These are phyloP conservation scores for Salvator merianae DNA, from an alignment of 2,113 vertebrate genomes.

Conservation along the genomic window DNA sequence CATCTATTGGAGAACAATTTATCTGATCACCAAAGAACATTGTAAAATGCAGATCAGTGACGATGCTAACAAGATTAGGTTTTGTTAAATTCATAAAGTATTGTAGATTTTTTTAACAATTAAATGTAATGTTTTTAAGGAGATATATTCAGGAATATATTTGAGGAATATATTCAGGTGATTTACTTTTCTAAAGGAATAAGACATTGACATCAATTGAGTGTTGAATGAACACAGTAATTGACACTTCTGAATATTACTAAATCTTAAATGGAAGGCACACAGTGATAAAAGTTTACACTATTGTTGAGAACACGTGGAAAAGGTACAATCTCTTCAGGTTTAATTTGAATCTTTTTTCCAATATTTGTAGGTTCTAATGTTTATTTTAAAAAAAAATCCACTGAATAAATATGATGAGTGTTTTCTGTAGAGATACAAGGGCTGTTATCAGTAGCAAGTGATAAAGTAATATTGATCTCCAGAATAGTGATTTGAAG, in stretches of 20 bases:
- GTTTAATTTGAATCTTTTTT: not conserved
- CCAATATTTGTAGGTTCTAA: not conserved
- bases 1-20: conserved; percentile 56
- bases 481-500: too few relatives aligned
- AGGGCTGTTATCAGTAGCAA: conserved; percentile 21
- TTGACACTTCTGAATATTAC: not conserved
- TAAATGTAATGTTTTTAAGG: not conserved
- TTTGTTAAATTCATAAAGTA: not conserved
- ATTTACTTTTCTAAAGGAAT: not conserved
- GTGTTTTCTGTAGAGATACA: not conserved
- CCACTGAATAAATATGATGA: not conserved
- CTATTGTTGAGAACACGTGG: not conserved
- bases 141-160: not conserved
- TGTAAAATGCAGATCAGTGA: conserved; percentile 32
- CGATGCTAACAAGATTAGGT: conserved; percentile 27
- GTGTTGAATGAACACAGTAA: not conserved
- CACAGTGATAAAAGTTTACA: not conserved
- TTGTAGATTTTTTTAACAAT: not conserved
- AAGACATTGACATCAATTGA: not conserved
- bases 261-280: not conserved
- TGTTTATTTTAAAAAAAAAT: not conserved
- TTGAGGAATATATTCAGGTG: not conserved
- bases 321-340: not conserved
- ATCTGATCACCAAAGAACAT: conserved; percentile 59
- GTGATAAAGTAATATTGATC: not conserved